phyloP scores from a whole-genome alignment of 1,140 invertebrate genomes.

The Galleria mellonella region DNA sequence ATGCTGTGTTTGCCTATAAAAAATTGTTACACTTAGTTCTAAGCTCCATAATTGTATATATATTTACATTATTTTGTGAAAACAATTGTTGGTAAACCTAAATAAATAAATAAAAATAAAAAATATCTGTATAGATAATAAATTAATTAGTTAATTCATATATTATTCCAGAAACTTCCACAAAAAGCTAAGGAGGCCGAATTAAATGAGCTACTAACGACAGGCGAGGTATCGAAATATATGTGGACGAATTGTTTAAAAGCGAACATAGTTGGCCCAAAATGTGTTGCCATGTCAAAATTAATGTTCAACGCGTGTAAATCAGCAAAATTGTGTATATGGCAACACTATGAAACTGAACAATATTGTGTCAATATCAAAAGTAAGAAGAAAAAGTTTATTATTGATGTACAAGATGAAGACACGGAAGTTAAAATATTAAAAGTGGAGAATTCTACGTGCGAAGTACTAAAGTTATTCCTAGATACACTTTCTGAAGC shows the following conservation, averaged over 20 bases:
- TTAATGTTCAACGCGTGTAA: slow-evolving; percentile 36
- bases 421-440: slow-evolving; percentile 20
- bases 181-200: slow-evolving; percentile 36
- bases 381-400: slow-evolving; percentile 10
- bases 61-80: no score
- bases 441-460: slow-evolving; percentile 41
- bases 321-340: slow-evolving; percentile 42
- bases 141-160: slow-evolving; percentile 5
- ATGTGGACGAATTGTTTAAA: slow-evolving; percentile 42
- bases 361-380: slow-evolving; percentile 12
- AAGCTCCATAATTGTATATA: no score
- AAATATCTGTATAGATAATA: no score
- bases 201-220: slow-evolving; percentile 23
- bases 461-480: slow-evolving; percentile 39
- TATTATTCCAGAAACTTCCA: slow-evolving; percentile 45
- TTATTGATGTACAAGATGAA: slow-evolving; percentile 9
- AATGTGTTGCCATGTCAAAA: slow-evolving; percentile 54
- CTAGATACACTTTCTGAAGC: slow-evolving; percentile 50
- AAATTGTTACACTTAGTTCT: no score
- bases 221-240: slow-evolving; percentile 42
- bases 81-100: no score
- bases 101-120: no score
- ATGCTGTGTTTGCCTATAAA: no score
- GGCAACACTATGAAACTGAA: slow-evolving; percentile 37
- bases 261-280: slow-evolving; percentile 48